Evolutionary conservation across 1,140 invertebrate species (phyloP), one percentile per base, ranked within the genome.

Genomic region (Helicoverpa zea): DNA sequence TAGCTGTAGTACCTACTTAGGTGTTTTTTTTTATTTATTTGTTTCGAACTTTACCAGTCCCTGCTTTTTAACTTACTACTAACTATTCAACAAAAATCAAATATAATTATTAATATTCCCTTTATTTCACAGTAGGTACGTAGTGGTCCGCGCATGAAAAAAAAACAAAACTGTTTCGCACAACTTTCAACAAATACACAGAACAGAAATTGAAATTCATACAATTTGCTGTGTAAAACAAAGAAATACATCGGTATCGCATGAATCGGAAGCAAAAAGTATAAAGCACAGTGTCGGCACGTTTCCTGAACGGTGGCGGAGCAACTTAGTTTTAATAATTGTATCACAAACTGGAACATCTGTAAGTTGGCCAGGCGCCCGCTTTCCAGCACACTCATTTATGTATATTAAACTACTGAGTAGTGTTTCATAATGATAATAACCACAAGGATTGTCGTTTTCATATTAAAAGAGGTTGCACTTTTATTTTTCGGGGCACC

Each of bases 251-350:
- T 13, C 4, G 51, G 64, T 49, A 51, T 51, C 47, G 43, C 14
- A 23, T 49, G 18, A 51, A 54, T 72, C 68, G 68, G 52, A 58
- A 56, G 7, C 52, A 43, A 58, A 58, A 58, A 73, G 14, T 73
- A 29, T 63, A 51, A 54, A 75, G n/a, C 29, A 56, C 11, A 29
- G 16, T 23, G 58, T 54, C 56, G 73, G 56, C 56, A 49, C 30
- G 58, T 43, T 77, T 77, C 59, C 75, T 49, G 14, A 49, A 9
- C 16, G 23, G 11, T 14, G 35, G 23, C 30, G 18, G 52, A 51
- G 18, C 59, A 81, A 81, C 14, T 81, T 68, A 58, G 61, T 75
- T 75, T 59, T 68, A 75, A 81, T 81, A 63, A 72, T 72, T 70
- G 52, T 79, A 58, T 73, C 49, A 68, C n/a, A 56, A 72, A 73